These are phyloP conservation scores for Noturus placidus DNA, from an alignment of 2,113 vertebrate species.

Conservation along the genomic window DNA sequence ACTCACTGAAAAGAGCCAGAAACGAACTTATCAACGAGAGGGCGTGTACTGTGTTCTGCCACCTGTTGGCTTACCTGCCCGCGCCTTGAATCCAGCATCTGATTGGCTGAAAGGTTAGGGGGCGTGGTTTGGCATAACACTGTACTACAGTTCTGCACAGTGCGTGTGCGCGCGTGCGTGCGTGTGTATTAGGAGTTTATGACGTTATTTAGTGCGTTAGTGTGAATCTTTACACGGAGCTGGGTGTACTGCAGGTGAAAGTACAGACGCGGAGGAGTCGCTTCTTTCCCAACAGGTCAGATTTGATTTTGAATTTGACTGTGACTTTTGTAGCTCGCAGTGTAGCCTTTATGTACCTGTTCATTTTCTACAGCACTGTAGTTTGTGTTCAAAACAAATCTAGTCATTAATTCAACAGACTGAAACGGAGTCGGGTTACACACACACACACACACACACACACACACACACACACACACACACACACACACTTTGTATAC, in stretches of 20 bases:
- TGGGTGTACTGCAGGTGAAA: not conserved
- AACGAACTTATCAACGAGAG: not conserved
- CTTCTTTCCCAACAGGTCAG: not conserved
- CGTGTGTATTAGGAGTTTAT: not conserved
- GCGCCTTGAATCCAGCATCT: not conserved
- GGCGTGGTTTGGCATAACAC: not conserved
- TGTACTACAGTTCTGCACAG: not conserved
- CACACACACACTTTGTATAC: not conserved
- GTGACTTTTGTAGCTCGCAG: not conserved
- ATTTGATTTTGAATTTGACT: not conserved
- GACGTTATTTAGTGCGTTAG: not conserved
- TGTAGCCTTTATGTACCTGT: not conserved
- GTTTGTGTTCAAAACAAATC: not conserved
- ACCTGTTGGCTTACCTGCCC: not conserved
- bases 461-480: not conserved
- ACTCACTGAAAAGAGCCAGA: not conserved
- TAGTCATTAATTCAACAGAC: not conserved
- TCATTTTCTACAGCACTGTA: not conserved
- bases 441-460: constrained; percentile 23
- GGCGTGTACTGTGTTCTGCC: not conserved
- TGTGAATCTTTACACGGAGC: not conserved
- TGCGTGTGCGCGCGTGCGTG: not conserved
- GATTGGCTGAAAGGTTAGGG: not conserved
- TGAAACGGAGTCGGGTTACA: not conserved
- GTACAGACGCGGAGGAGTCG: not conserved